Percentiles rank a stretch among this genome's conserved stretches.
Evolutionary conservation across 2,888 invertebrate species (phyloP).

Genomic region (Andricus quercusramuli): DNA sequence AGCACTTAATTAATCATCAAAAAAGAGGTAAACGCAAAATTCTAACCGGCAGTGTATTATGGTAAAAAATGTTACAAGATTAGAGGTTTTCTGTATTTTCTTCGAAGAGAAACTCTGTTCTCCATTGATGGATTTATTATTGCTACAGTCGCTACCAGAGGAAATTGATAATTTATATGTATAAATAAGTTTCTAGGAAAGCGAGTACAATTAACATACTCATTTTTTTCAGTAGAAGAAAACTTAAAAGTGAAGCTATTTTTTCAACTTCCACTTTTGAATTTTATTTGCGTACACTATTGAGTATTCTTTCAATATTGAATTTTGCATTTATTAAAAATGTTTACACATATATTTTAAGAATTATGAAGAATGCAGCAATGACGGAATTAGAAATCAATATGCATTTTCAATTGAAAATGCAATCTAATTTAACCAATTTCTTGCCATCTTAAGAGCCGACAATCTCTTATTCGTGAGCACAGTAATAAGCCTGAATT

Average conservation of each 20-base stretch:
- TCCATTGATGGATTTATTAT: conserved; percentile 13
- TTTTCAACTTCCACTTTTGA: not conserved
- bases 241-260: not conserved
- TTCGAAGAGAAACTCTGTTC: conserved; percentile 11
- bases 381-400: not conserved
- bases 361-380: not conserved
- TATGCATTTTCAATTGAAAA: not conserved
- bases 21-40: no score
- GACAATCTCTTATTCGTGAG: no score
- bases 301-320: not conserved
- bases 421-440: not conserved
- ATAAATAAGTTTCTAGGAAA: not conserved
- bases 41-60: not conserved
- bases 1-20: no score
- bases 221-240: not conserved
- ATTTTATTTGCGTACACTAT: no score
- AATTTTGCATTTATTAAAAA: not conserved
- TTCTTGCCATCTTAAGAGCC: no score
- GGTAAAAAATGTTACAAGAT: conserved; percentile 27
- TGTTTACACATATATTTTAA: not conserved
- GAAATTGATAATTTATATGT: not conserved
- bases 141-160: not conserved
- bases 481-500: no score
- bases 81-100: conserved; percentile 21
- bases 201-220: not conserved